These are phyloP conservation scores for Protodeltote pygarga DNA, from an alignment of 2,888 invertebrate genomes.

Conservation along the genomic window DNA sequence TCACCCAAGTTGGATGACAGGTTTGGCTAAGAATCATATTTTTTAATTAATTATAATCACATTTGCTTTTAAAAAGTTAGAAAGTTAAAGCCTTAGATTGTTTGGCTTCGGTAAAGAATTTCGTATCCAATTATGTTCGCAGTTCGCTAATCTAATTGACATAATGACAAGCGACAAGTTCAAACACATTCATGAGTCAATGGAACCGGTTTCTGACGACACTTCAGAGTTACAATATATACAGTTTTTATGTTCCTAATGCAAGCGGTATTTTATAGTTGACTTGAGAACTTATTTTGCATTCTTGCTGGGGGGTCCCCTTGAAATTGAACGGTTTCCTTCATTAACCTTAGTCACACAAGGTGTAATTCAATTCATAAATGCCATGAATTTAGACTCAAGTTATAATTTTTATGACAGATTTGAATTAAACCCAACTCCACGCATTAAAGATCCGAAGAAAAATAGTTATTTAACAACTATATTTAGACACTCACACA, in stretches of 20 bases:
- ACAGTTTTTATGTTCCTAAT: constrained; percentile 17
- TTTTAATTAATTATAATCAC: not conserved
- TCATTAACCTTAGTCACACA: too few species aligned
- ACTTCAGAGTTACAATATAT: constrained; percentile 3
- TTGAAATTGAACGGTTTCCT: too few species aligned
- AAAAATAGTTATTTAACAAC: too few species aligned
- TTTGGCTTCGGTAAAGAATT: constrained; percentile 43
- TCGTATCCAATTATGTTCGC: constrained; percentile 49
- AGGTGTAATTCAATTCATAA: too few species aligned
- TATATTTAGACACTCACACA: too few species aligned
- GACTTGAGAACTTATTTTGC: constrained; percentile 24
- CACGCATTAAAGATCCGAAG: too few species aligned
- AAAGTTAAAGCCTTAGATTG: constrained; percentile 19
- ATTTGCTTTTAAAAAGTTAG: constrained; percentile 17
- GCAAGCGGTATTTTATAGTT: constrained; percentile 19
- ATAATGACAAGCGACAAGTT: constrained; percentile 36
- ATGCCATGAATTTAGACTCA: too few species aligned
- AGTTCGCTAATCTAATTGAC: constrained; percentile 47
- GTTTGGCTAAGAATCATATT: constrained; percentile 51
- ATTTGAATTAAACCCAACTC: too few species aligned
- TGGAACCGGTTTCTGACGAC: constrained; percentile 24
- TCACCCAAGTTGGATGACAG: constrained; percentile 53
- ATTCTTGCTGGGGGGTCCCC: constrained; percentile 3
- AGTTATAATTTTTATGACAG: too few species aligned
- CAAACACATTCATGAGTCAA: constrained; percentile 16